phyloP scores from a whole-genome alignment of 2,797 vertebrate species.

The Ataeniobius toweri region DNA sequence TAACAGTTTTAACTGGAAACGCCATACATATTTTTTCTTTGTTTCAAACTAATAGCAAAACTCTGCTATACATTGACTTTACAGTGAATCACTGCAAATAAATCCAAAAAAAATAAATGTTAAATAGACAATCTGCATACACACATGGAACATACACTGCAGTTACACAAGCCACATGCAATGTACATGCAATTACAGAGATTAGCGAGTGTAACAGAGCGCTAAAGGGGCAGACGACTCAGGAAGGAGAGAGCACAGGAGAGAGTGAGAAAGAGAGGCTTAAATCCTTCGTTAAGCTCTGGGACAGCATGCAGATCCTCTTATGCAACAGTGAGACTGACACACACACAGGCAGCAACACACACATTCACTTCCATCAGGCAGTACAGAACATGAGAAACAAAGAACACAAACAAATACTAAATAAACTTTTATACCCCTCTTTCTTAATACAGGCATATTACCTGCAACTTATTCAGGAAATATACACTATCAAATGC shows the following conservation, averaged over 20 bases:
- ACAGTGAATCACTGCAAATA: not conserved
- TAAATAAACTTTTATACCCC: conserved; percentile 15
- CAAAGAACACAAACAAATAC: conserved; percentile 38
- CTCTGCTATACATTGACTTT: not conserved
- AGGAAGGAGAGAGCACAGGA: conserved; percentile 42
- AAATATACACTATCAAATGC: not conserved
- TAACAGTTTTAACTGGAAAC: not conserved
- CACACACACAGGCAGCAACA: conserved; percentile 21
- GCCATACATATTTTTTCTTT: not conserved
- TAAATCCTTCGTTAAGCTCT: conserved; percentile 81
- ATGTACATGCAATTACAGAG: conserved; percentile 61
- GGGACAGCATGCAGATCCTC: conserved; percentile 80
- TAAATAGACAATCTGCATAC: conserved; percentile 17
- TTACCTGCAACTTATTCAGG: conserved; percentile 6
- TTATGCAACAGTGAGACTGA: conserved; percentile 78
- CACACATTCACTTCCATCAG: conserved; percentile 40
- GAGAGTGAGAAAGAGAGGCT: conserved; percentile 67
- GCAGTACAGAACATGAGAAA: conserved; percentile 52
- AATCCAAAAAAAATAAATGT: conserved; percentile 18
- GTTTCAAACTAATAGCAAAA: not conserved
- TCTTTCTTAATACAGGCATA: not conserved
- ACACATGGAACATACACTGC: conserved; percentile 17
- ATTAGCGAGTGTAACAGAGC: conserved; percentile 57
- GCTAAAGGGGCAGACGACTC: conserved; percentile 40
- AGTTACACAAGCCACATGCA: conserved; percentile 54